Evolutionary conservation across 2,113 vertebrate genomes (phyloP).

Genomic region (Coturnix japonica): DNA sequence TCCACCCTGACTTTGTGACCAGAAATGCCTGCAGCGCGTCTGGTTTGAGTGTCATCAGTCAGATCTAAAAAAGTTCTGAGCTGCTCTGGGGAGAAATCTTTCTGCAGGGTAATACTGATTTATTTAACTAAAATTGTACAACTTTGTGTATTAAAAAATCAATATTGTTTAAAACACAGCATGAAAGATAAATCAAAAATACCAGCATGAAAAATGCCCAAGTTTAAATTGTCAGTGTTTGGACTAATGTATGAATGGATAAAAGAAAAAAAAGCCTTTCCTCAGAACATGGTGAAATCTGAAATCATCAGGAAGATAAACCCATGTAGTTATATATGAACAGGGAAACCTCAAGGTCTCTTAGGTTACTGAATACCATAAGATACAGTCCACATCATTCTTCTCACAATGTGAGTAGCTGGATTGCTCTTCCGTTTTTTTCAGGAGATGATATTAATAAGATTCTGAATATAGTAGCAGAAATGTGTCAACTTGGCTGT

Average conservation of each 20-base stretch:
- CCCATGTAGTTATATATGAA: not conserved
- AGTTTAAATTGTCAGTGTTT: not conserved
- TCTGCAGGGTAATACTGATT: not conserved
- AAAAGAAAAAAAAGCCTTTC: not conserved
- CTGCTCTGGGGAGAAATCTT: not conserved
- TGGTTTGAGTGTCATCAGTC: not conserved
- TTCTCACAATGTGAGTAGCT: not conserved
- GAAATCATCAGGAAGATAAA: not conserved
- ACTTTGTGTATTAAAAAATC: not conserved
- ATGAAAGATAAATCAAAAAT: not conserved
- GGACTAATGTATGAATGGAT: not conserved
- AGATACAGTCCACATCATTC: not conserved
- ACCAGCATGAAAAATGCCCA: not conserved
- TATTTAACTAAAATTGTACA: not conserved
- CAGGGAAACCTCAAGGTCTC: not conserved
- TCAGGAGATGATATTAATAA: not conserved
- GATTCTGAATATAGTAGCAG: not conserved
- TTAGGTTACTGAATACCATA: not conserved
- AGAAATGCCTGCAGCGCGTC: rapidly evolving
- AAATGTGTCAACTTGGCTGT: not conserved
- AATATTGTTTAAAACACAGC: not conserved
- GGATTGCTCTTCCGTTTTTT: not conserved
- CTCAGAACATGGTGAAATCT: not conserved
- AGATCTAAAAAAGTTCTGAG: not conserved
- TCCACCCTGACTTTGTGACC: not conserved